Percentiles rank a stretch among this genome's conserved stretches.
Conservation (phyloP, 2,113 vertebrate species). For the Ranitomeya imitator region DNA sequence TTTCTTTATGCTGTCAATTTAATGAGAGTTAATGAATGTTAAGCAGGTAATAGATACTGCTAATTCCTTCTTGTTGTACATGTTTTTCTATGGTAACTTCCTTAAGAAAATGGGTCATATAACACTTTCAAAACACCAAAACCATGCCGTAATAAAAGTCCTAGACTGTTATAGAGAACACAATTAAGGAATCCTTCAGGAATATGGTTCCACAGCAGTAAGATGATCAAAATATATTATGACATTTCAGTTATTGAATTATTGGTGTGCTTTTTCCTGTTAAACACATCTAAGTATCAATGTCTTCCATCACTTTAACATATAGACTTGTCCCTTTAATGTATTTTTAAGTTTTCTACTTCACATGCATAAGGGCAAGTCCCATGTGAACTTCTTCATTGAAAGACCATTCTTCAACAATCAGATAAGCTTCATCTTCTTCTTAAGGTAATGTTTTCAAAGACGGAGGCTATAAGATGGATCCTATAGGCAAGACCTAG, state of each 20-base stretch:
- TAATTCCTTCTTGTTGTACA: background rate
- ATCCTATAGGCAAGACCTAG: background rate
- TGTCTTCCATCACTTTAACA: background rate
- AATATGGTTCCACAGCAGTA: background rate
- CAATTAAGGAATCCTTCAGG: background rate
- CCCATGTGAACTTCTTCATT: background rate
- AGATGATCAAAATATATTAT: background rate
- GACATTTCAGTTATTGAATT: background rate
- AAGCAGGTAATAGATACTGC: background rate
- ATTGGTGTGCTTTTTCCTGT: background rate
- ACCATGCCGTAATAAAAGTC: conserved; percentile 1
- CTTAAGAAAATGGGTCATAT: background rate
- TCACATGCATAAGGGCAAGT: background rate
- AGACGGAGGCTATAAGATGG: background rate
- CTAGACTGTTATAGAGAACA: background rate
- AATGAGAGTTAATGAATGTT: background rate
- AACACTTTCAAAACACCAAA: background rate
- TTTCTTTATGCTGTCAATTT: background rate
- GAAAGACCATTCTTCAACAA: background rate
- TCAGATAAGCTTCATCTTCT: background rate
- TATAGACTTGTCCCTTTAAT: background rate
- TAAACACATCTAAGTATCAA: background rate
- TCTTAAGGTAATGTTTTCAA: background rate
- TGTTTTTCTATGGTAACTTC: background rate
- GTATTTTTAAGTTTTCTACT: background rate